Conservation (phyloP, 2,113 vertebrate genomes). For the Natator depressus region DNA sequence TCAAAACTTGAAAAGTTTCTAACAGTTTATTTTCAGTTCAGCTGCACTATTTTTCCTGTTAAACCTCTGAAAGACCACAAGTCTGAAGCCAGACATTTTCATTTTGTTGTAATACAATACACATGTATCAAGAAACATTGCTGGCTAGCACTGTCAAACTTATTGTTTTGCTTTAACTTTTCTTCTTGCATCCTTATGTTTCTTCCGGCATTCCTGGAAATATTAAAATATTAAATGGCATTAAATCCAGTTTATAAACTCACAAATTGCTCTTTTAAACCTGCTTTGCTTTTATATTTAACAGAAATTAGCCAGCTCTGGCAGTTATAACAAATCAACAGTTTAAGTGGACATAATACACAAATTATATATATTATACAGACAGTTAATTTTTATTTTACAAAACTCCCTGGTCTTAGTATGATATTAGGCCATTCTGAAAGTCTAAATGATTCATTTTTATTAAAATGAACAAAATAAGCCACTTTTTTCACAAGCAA, state of each 20-base stretch:
- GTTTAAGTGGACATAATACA: background rate
- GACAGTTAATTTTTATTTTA: background rate
- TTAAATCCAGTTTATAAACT: background rate
- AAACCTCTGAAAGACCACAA: background rate
- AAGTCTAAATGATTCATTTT: background rate
- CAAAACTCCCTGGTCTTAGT: no score
- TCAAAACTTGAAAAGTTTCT: background rate
- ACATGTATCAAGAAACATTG: rapidly evolving
- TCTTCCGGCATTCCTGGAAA: conserved; percentile 89
- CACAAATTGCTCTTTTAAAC: background rate
- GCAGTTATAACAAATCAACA: background rate
- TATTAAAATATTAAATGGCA: background rate
- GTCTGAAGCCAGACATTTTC: background rate
- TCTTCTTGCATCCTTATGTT: conserved; percentile 90
- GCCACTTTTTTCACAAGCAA: background rate
- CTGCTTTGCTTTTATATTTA: background rate
- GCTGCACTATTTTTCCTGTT: background rate
- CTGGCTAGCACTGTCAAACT: background rate
- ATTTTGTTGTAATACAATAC: background rate
- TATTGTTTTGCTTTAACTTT: conserved; percentile 77
- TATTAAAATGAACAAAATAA: background rate
- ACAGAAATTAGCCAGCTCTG: background rate
- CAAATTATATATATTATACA: background rate
- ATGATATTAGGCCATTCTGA: background rate
- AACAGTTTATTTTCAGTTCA: background rate